phyloP scores from a whole-genome alignment of 2,797 vertebrate genomes.

The Sebastiscus albofasciatus region DNA sequence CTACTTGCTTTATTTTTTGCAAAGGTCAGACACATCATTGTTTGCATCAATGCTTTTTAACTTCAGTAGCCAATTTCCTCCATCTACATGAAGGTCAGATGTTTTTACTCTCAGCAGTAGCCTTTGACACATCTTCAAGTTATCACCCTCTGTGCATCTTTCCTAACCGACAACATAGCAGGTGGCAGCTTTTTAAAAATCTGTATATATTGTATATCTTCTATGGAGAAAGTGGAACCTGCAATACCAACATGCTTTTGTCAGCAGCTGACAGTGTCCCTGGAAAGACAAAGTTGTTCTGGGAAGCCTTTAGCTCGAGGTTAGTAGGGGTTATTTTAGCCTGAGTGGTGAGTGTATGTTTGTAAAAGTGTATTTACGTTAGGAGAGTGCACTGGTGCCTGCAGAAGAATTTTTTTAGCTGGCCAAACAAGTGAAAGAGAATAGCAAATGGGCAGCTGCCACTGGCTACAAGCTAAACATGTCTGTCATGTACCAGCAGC shows the following conservation, averaged over 20 bases:
- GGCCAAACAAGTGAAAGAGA: conserved; percentile 61
- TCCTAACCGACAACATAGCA: neutral
- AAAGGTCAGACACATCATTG: conserved; percentile 33
- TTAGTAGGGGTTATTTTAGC: neutral
- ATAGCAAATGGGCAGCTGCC: conserved; percentile 53
- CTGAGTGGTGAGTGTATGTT: neutral
- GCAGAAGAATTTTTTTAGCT: conserved; percentile 35
- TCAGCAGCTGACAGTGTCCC: neutral
- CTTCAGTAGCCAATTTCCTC: conserved; percentile 9
- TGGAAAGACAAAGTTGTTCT: neutral
- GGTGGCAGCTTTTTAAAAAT: neutral
- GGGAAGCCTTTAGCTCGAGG: neutral
- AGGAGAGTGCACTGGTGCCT: conserved; percentile 11
- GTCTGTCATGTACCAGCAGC: conserved; percentile 20
- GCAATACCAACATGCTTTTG: neutral
- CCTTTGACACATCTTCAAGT: neutral
- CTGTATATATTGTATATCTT: neutral
- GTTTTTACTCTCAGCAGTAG: neutral
- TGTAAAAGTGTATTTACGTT: neutral
- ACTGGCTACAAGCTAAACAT: conserved; percentile 41
- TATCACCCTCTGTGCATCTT: neutral
- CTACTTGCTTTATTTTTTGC: neutral
- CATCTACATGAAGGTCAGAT: conserved; percentile 29
- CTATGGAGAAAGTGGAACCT: neutral
- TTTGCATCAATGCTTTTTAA: conserved; percentile 13